Evolutionary conservation across 2,888 invertebrate species (phyloP), one percentile per base, ranked within the genome.

Genomic region (Coelopa pilipes): DNA sequence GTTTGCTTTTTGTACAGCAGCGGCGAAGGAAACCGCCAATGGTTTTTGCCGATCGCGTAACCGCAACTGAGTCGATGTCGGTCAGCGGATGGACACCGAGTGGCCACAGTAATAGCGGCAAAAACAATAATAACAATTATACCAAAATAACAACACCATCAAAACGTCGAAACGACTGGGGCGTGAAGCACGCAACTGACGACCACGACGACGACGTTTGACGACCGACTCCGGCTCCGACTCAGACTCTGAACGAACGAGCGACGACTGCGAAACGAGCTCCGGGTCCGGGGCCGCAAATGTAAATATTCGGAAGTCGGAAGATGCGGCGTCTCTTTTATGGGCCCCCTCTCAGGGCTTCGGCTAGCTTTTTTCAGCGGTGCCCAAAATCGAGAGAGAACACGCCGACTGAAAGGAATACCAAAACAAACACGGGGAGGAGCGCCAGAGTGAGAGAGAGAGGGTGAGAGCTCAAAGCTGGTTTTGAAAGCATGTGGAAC

Each of bases 261-360:
- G n/a, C 46, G 1, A 24, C 62, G 62, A 70, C n/a, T 62, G 49
- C 34, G 45, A 34, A 50, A 62, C 62, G 63, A 62, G 59, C 57
- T 49, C 53, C 45, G 19, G 7, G 62, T 24, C 21, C 17, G 50
- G 67, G 49, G 66, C 59, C 59, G 59, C 21, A 66, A 59, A 57
- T 62, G 59, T 60, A 47, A 72, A 66, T 59, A 59, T 47, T 11
- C 9, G 34, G 66, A 72, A 72, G 72, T 59, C 72, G 67, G 66
- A 72, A 72, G 72, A 72, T 65, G 59, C 67, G 57, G 53, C 9
- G 24, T 50, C 62, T 34, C 13, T 53, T 69, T 57, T 59, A 45
- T 57, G 45, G 69, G 15, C 2, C 9, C 59, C n/a, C 15, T 57
- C 47, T 55, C 21, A 34, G 34, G 34, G 34, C 34, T 34, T 34